A percentile compares a stretch with the other conserved stretches of the same genome.
Evolutionary conservation across 2,113 vertebrate species (phyloP).

Genomic region (Lutjanus erythropterus): DNA sequence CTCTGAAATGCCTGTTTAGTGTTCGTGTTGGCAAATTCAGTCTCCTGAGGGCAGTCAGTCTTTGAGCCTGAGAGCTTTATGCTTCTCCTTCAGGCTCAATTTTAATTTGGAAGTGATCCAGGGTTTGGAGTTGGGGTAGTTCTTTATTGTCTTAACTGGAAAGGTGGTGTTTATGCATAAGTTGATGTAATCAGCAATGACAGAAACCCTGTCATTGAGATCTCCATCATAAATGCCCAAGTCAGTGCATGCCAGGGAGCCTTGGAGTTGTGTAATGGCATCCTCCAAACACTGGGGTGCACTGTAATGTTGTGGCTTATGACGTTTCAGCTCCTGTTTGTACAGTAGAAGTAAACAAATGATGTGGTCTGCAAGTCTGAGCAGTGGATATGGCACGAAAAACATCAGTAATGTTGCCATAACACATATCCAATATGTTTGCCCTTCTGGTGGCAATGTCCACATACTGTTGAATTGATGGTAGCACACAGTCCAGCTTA

Average conservation of each 20-base stretch:
- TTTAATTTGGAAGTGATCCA: neutral
- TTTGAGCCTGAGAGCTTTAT: neutral
- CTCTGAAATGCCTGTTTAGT: neutral
- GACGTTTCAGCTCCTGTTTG: neutral
- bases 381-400: neutral
- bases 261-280: neutral
- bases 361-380: neutral
- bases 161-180: neutral
- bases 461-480: too few species aligned
- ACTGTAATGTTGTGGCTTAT: neutral
- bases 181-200: neutral
- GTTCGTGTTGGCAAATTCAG: neutral
- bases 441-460: too few species aligned
- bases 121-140: neutral
- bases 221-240: neutral
- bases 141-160: neutral
- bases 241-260: neutral
- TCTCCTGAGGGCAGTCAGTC: neutral
- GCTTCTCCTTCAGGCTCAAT: neutral
- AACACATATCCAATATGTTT: neutral
- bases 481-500: too few species aligned
- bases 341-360: neutral
- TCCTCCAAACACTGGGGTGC: neutral
- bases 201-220: neutral
- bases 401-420: neutral